Evolutionary conservation across 2,888 invertebrate genomes (phyloP).

Genomic region (Eutolmus rufibarbis): DNA sequence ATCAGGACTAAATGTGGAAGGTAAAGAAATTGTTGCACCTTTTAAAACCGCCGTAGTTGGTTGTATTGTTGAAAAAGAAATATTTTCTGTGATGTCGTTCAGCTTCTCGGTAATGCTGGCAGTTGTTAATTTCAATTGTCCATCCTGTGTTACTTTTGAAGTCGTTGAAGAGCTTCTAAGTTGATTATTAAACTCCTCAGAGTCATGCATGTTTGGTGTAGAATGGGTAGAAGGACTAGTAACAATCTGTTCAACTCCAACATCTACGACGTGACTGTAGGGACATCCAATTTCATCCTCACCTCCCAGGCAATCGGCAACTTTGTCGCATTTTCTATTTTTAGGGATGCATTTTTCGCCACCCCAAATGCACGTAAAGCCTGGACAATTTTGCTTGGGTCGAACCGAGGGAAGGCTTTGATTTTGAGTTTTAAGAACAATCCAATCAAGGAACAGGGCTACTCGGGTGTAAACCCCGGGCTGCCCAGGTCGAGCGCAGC

Average conservation of each 20-base stretch:
- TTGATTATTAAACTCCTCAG: not conserved
- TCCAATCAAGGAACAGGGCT: conserved; percentile 78
- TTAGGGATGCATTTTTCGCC: conserved; percentile 73
- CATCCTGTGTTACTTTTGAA: not conserved
- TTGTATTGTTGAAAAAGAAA: conserved; percentile 11
- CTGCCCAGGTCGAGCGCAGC: conserved; percentile 80
- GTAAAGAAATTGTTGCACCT: not conserved
- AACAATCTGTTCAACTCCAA: conserved; percentile 46
- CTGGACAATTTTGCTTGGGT: conserved; percentile 74
- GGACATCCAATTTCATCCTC: conserved; percentile 81
- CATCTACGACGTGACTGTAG: conserved; percentile 58
- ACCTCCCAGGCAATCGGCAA: conserved; percentile 78
- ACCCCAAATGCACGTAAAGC: conserved; percentile 73
- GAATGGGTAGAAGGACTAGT: not conserved
- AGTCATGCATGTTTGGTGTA: not conserved
- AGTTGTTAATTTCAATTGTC: not conserved
- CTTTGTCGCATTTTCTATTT: conserved; percentile 73
- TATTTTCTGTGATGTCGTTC: not conserved
- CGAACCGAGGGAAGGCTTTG: conserved; percentile 56
- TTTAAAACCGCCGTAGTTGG: conserved; percentile 6
- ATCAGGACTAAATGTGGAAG: not conserved
- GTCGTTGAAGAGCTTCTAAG: not conserved
- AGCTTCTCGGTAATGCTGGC: not conserved
- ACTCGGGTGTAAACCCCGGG: conserved; percentile 86
- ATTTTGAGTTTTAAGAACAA: conserved; percentile 64